Conservation (phyloP, 1,140 invertebrate species). For the Grapholita molesta region DNA sequence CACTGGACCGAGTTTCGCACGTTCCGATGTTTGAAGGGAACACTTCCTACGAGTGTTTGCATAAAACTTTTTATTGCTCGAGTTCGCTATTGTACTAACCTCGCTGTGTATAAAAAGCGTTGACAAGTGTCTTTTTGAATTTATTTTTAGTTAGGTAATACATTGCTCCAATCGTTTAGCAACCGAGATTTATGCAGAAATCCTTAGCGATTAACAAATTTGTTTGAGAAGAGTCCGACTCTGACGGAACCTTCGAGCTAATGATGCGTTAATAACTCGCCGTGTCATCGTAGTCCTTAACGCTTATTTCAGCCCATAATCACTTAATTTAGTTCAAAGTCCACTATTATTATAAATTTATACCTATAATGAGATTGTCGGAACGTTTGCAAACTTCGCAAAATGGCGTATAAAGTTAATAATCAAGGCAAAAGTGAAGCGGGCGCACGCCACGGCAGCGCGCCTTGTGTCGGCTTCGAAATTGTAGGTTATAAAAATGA, state of each 20-base stretch:
- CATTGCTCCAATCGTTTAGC: conserved; percentile 27
- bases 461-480: conserved; percentile 77
- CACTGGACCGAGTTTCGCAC: conserved; percentile 30
- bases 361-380: conserved; percentile 65
- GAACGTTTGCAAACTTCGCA: conserved; percentile 72
- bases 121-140: background rate
- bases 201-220: conserved; percentile 39
- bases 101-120: background rate
- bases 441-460: conserved; percentile 73
- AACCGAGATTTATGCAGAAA: conserved; percentile 29
- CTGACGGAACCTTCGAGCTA: conserved; percentile 42
- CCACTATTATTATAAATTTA: conserved; percentile 70
- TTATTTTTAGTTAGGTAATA: background rate
- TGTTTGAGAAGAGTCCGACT: conserved; percentile 31
- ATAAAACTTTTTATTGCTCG: conserved; percentile 58
- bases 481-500: conserved; percentile 79
- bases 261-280: conserved; percentile 58
- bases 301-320: conserved; percentile 62
- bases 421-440: conserved; percentile 70
- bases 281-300: conserved; percentile 69
- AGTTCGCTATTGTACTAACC: conserved; percentile 39
- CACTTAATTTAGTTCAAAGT: conserved; percentile 68
- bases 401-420: conserved; percentile 77
- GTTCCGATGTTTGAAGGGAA: conserved; percentile 38
- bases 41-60: conserved; percentile 38